Evolutionary conservation across 2,797 vertebrate genomes (phyloP).

Genomic region (Anabas testudineus): DNA sequence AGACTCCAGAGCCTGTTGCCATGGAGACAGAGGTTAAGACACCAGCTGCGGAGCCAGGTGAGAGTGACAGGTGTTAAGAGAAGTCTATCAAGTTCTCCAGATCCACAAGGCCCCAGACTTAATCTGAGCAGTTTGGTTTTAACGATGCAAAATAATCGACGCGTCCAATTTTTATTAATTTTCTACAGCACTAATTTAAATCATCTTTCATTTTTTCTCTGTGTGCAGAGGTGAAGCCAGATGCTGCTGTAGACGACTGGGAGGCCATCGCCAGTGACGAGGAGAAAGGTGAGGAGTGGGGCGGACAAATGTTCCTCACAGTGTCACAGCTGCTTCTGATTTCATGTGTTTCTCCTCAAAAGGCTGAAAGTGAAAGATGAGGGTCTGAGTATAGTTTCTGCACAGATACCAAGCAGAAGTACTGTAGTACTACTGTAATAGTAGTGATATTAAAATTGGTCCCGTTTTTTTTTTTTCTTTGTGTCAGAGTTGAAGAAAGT

Average conservation of each 20-base stretch:
- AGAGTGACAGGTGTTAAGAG: slow-evolving; percentile 5
- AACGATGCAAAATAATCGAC: no score
- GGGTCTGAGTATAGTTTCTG: no score
- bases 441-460: background rate
- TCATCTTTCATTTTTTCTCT: background rate
- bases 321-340: no score
- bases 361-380: no score
- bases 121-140: no score
- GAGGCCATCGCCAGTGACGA: slow-evolving; percentile 79
- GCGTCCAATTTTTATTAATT: no score
- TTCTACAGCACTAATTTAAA: no score
- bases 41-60: slow-evolving; percentile 69
- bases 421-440: background rate
- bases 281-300: slow-evolving; percentile 72
- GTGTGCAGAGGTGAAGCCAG: slow-evolving; percentile 67
- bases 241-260: slow-evolving; percentile 75
- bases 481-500: slow-evolving; percentile 90
- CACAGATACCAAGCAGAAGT: no score
- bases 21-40: slow-evolving; percentile 53
- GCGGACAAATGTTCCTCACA: background rate
- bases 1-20: slow-evolving; percentile 71
- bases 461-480: background rate
- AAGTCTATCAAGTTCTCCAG: no score
- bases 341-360: background rate
- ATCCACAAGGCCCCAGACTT: no score